A percentile compares a stretch with the other conserved stretches of the same genome.
These are phyloP conservation scores for Epirrhoe alternata DNA, from an alignment of 2,888 invertebrate species.

Conservation along the genomic window DNA sequence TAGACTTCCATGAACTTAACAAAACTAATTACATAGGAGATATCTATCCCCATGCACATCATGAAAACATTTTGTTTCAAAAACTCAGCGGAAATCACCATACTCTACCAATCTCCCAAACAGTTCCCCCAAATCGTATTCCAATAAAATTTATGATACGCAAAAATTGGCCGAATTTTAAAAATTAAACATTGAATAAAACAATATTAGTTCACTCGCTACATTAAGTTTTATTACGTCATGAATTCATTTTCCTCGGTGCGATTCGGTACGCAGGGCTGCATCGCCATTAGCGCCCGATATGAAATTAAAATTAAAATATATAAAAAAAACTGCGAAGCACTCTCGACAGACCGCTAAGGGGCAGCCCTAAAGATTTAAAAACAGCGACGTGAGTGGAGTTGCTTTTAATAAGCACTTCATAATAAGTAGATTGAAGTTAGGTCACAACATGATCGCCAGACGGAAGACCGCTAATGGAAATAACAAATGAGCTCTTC, in stretches of 20 bases:
- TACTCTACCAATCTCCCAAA: slow-evolving; percentile 30
- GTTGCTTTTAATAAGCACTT: slow-evolving; percentile 40
- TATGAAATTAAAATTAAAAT: slow-evolving; percentile 86
- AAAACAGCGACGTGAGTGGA: slow-evolving; percentile 61
- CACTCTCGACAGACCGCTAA: slow-evolving; percentile 82
- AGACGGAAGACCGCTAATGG: too few species aligned
- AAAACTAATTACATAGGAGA: not conserved
- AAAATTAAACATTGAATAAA: slow-evolving; percentile 83
- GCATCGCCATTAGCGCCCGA: slow-evolving; percentile 81
- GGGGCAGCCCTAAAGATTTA: slow-evolving; percentile 82
- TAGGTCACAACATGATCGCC: too few species aligned
- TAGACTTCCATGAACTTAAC: not conserved
- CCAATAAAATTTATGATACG: slow-evolving; percentile 77
- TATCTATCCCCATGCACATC: not conserved
- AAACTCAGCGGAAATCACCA: slow-evolving; percentile 28
- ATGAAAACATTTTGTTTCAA: slow-evolving; percentile 1
- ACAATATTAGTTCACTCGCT: slow-evolving; percentile 85
- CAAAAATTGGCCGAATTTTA: slow-evolving; percentile 74
- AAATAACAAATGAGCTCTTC: too few species aligned
- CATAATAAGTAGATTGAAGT: too few species aligned
- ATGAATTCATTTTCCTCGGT: slow-evolving; percentile 80
- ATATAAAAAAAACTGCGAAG: slow-evolving; percentile 83
- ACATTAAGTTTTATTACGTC: slow-evolving; percentile 82
- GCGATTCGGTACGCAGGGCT: slow-evolving; percentile 83
- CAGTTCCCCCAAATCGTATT: slow-evolving; percentile 44